These are phyloP conservation scores for Athrips mouffetella DNA, from an alignment of 2,888 invertebrate genomes.

Conservation along the genomic window DNA sequence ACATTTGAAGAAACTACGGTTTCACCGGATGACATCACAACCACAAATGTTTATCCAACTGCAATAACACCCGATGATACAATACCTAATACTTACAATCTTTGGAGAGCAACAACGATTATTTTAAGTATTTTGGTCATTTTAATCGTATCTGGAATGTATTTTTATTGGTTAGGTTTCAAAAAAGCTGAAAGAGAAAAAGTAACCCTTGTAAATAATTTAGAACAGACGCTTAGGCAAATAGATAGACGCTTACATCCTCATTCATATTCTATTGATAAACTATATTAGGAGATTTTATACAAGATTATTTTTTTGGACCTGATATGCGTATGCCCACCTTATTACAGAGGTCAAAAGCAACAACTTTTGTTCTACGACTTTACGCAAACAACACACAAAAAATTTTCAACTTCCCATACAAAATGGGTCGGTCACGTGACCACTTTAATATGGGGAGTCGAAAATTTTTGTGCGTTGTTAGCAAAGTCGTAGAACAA, in stretches of 20 bases:
- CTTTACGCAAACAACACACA: too few relatives aligned
- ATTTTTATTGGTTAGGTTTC: background rate
- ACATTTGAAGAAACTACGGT: background rate
- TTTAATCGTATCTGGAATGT: background rate
- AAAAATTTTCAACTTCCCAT: too few relatives aligned
- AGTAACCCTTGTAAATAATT: background rate
- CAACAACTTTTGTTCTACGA: too few relatives aligned
- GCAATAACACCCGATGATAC: background rate
- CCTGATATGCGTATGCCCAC: too few relatives aligned
- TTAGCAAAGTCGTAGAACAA: too few relatives aligned
- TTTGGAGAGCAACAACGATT: constrained; percentile 3
- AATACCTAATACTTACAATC: background rate
- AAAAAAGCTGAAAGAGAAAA: background rate
- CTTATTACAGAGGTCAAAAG: too few relatives aligned
- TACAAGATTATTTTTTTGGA: too few relatives aligned
- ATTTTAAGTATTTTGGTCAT: background rate
- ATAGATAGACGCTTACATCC: constrained; percentile 7
- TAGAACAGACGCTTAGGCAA: background rate
- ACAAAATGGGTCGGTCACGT: too few relatives aligned
- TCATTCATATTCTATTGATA: background rate
- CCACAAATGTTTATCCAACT: background rate
- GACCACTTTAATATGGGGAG: too few relatives aligned
- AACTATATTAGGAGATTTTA: too few relatives aligned
- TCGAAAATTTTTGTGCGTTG: too few relatives aligned
- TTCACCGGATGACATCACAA: background rate